These are phyloP conservation scores for Trissonchulus latispiculum DNA, from an alignment of 2,888 invertebrate genomes.

Conservation along the genomic window DNA sequence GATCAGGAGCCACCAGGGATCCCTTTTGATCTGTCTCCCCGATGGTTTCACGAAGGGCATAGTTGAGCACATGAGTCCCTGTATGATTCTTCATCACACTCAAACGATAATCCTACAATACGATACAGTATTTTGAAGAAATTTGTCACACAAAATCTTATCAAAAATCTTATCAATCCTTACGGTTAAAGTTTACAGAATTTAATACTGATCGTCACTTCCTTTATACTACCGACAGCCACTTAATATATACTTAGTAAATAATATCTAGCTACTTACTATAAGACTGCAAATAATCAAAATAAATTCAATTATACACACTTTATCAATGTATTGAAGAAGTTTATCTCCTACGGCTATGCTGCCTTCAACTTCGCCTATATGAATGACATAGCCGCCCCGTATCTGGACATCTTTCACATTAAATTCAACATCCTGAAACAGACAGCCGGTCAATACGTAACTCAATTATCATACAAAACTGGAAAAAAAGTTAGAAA, in stretches of 20 bases:
- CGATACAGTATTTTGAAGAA: too few relatives aligned
- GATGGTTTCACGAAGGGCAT: constrained; percentile 75
- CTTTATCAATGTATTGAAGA: constrained; percentile 66
- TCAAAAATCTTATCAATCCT: too few relatives aligned
- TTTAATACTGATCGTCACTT: too few relatives aligned
- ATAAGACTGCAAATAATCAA: too few relatives aligned
- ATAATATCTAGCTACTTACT: too few relatives aligned
- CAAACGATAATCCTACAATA: constrained; percentile 58
- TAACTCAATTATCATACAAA: constrained; percentile 19
- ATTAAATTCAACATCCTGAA: constrained; percentile 66
- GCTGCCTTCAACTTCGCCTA: constrained; percentile 72
- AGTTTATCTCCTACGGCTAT: constrained; percentile 75
- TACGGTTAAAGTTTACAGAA: too few relatives aligned
- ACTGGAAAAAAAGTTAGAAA: too few relatives aligned
- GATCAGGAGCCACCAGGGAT: constrained; percentile 91
- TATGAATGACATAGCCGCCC: constrained; percentile 88
- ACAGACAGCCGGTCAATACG: too few relatives aligned
- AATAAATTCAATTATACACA: too few relatives aligned
- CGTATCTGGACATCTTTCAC: constrained; percentile 86
- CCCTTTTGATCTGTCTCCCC: constrained; percentile 88
- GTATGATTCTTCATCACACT: constrained; percentile 98
- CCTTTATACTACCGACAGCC: neutral
- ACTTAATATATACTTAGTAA: too few relatives aligned
- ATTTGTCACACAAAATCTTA: too few relatives aligned
- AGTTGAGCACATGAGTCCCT: constrained; percentile 92